Evolutionary conservation across 2,888 invertebrate species (phyloP), one percentile per base, ranked within the genome.

Genomic region (Phrixothrix hirtus): DNA sequence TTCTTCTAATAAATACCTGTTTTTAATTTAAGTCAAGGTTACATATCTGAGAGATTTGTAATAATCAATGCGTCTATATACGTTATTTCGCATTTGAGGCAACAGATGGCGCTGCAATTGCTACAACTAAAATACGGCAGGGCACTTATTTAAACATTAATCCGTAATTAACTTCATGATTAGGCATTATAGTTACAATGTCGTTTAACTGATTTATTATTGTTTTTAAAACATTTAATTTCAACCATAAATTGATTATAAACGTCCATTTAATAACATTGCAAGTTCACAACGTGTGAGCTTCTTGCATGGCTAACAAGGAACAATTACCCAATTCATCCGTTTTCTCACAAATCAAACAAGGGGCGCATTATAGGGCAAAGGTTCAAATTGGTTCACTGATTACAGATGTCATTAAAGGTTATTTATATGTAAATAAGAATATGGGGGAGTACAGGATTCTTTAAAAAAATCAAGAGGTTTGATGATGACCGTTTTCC

Each of bases 261-360:
- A 36, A 25, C 4, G 12, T 29, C 29, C 39, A 39, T 39, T 39
- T 39, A 39, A 29, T 39, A 10, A 14, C 39, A 26, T 39, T 29
- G 36, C 29, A 30, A 30, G 36, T 45, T 45, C 45, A 45, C 36
- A 45, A 12, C 17, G 30, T 12, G 15, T 11, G 7, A 16, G 13
- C 42, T 45, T 14, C 36, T 36, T 17, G 45, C 45, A 45, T 45
- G 11, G 36, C 16, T 36, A 45, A 35, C 36, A 16, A 26, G 26
- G 21, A 47, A 50, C 43, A 51, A 51, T 44, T 50, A 50, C 38
- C 43, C 27, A 50, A 50, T 50, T 44, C 50, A 38, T 39, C 37
- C 45, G 44, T 37, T 51, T 51, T 51, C 51, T 51, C 51, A 51
- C 51, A 45, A 26, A 26, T 41, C 32, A 37, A 45, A 51, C 51